Evolutionary conservation across 1,140 invertebrate species (phyloP).

Genomic region (Eulimnadia texana): DNA sequence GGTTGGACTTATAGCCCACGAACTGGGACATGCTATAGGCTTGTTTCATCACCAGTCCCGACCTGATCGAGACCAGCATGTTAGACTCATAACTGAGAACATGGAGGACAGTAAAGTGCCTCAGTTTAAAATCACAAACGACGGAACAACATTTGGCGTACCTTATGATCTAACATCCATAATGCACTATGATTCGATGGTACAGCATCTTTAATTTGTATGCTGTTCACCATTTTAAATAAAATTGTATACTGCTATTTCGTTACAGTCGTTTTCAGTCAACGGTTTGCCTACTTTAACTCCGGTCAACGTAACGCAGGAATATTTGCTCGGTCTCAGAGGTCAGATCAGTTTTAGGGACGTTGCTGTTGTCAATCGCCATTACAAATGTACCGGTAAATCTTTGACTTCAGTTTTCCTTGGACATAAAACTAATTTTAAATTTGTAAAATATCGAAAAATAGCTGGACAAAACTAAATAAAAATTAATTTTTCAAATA

Average conservation of each 20-base stretch:
- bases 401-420: background rate
- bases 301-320: background rate
- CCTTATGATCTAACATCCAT: background rate
- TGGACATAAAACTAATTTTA: background rate
- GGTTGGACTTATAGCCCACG: background rate
- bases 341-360: background rate
- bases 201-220: background rate
- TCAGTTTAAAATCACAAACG: background rate
- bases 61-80: background rate
- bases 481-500: background rate
- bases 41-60: background rate
- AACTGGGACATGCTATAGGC: background rate
- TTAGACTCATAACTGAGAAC: background rate
- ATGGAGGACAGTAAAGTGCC: background rate
- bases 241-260: background rate
- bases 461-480: background rate
- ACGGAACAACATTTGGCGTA: background rate
- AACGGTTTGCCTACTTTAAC: background rate
- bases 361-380: background rate
- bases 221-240: background rate
- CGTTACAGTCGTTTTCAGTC: background rate
- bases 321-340: background rate
- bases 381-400: background rate
- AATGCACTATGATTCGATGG: background rate
- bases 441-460: background rate